phyloP scores from a whole-genome alignment of 2,888 invertebrate genomes.

The Dasysyrphus albostriatus region DNA sequence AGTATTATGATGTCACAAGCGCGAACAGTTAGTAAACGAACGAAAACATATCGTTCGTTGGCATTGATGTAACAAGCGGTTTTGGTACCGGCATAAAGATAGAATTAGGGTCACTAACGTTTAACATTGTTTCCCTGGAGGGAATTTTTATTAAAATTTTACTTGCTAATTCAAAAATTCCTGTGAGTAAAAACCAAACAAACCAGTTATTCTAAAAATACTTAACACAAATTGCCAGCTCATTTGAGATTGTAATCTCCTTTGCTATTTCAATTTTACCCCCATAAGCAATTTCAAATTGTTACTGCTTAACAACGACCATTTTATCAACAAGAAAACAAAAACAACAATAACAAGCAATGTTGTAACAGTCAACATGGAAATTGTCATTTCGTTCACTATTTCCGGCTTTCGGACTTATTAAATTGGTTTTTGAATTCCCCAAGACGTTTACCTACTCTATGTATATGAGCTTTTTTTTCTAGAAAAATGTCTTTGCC shows the following conservation, averaged over 20 bases:
- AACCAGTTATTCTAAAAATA: neutral
- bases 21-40: neutral
- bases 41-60: neutral
- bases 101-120: constrained; percentile 55
- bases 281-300: constrained; percentile 58
- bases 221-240: constrained; percentile 40
- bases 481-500: neutral
- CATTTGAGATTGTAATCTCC: constrained; percentile 66
- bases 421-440: constrained; percentile 46
- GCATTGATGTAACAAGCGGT: neutral
- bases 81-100: neutral
- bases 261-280: constrained; percentile 60
- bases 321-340: constrained; percentile 11
- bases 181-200: constrained; percentile 7
- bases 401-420: constrained; percentile 66
- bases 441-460: constrained; percentile 28
- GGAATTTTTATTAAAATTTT: constrained; percentile 54
- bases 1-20: neutral
- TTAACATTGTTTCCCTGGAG: constrained; percentile 32
- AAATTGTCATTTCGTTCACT: constrained; percentile 64
- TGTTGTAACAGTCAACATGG: constrained; percentile 37
- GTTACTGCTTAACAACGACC: constrained; percentile 24
- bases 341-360: neutral
- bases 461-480: constrained; percentile 12
- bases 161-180: constrained; percentile 51